Conservation (phyloP, 2,888 invertebrate species). For the Drosophila melanocephala region DNA sequence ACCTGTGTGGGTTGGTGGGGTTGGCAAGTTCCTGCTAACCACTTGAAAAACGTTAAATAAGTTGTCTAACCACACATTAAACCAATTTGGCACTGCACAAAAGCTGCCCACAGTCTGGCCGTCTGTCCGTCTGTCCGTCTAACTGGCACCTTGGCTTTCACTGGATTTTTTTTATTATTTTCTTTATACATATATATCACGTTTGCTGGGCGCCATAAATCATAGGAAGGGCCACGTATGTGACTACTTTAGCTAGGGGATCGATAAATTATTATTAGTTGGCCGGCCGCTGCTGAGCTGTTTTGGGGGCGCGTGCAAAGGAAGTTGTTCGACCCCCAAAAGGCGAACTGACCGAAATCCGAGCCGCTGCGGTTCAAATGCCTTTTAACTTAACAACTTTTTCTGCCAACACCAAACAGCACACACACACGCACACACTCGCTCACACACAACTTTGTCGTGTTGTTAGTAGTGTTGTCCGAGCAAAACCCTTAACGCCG, state of each 20-base stretch:
- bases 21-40: conserved; percentile 49
- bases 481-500: conserved; percentile 73
- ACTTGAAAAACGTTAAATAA: conserved; percentile 81
- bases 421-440: conserved; percentile 4
- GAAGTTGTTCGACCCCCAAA: conserved; percentile 78
- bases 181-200: conserved; percentile 25
- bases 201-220: conserved; percentile 74
- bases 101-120: conserved; percentile 30
- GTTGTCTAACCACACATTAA: conserved; percentile 81
- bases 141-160: conserved; percentile 59
- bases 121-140: conserved; percentile 19
- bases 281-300: conserved; percentile 51
- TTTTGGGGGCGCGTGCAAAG: conserved; percentile 69
- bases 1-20: conserved; percentile 41
- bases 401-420: conserved; percentile 77
- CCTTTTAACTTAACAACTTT: conserved; percentile 83
- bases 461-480: conserved; percentile 44
- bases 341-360: conserved; percentile 73
- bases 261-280: conserved; percentile 84
- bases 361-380: conserved; percentile 80
- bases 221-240: conserved; percentile 75
- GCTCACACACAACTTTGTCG: conserved; percentile 63
- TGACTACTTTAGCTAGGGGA: conserved; percentile 77
- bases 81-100: conserved; percentile 74
- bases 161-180: conserved; percentile 25